phyloP scores from a whole-genome alignment of 2,113 vertebrate species.

The Aldabrachelys gigantea region DNA sequence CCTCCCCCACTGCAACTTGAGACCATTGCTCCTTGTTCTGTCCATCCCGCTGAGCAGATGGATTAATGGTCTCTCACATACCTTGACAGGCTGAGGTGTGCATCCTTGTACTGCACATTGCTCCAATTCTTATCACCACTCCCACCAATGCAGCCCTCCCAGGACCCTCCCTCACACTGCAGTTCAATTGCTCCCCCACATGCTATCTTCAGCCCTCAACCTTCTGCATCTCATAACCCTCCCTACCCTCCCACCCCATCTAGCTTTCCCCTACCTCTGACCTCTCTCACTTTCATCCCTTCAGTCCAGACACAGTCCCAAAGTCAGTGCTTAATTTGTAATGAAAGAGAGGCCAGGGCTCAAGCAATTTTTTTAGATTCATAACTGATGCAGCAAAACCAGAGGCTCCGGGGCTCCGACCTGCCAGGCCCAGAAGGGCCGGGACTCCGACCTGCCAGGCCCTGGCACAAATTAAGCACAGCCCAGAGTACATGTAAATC shows the following conservation, averaged over 20 bases:
- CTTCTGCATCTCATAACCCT: fast-evolving
- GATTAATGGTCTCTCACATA: not conserved
- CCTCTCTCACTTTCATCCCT: fast-evolving
- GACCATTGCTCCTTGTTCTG: no score
- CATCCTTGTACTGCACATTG: not conserved
- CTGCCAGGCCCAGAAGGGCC: no score
- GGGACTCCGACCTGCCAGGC: no score
- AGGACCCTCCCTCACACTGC: not conserved
- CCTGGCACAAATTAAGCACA: no score
- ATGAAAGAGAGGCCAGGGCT: no score
- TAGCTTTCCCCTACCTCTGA: not conserved
- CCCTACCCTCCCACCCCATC: not conserved
- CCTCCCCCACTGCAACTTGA: no score
- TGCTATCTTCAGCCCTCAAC: not conserved
- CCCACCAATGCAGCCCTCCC: not conserved
- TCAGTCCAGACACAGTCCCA: not conserved
- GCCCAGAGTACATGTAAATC: not conserved
- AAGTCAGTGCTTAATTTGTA: no score
- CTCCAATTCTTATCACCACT: not conserved
- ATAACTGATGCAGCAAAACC: no score
- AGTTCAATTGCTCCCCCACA: no score
- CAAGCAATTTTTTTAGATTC: no score
- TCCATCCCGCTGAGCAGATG: not conserved
- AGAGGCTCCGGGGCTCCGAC: not conserved
- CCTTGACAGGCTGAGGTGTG: not conserved